Conservation (phyloP, 2,888 invertebrate genomes). For the Formica aserva region DNA sequence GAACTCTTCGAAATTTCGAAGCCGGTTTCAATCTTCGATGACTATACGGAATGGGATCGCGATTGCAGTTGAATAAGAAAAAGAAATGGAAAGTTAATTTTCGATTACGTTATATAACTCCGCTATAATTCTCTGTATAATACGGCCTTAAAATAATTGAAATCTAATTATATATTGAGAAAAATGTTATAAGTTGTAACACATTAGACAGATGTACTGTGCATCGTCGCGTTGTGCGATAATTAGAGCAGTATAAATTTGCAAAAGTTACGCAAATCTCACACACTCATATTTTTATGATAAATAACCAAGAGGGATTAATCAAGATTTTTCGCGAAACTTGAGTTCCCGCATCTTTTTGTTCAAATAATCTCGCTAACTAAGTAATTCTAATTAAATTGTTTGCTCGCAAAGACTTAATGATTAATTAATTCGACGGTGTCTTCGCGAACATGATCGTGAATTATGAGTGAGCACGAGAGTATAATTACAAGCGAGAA, state of each 20-base stretch:
- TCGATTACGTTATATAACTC: slow-evolving; percentile 13
- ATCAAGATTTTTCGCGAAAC: neutral
- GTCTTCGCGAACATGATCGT: slow-evolving; percentile 1
- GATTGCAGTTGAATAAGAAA: slow-evolving; percentile 10
- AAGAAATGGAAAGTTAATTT: neutral
- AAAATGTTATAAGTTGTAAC: neutral
- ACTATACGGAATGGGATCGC: slow-evolving; percentile 41
- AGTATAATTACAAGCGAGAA: slow-evolving; percentile 14
- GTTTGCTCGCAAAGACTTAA: too few relatives aligned
- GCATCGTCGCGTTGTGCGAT: neutral
- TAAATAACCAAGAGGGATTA: neutral
- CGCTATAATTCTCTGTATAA: neutral
- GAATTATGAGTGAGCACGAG: neutral
- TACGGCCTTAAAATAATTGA: slow-evolving; percentile 42
- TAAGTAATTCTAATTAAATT: slow-evolving; percentile 2
- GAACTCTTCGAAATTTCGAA: slow-evolving; percentile 15
- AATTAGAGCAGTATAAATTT: neutral
- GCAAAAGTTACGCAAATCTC: neutral
- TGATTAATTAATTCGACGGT: slow-evolving; percentile 21
- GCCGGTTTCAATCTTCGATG: slow-evolving; percentile 44
- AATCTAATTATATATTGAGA: slow-evolving; percentile 10
- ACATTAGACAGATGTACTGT: neutral
- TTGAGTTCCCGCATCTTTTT: neutral
- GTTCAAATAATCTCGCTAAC: slow-evolving; percentile 13
- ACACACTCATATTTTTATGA: neutral